Conservation (phyloP, 1,140 invertebrate species). For the Drosophila arawakana region DNA sequence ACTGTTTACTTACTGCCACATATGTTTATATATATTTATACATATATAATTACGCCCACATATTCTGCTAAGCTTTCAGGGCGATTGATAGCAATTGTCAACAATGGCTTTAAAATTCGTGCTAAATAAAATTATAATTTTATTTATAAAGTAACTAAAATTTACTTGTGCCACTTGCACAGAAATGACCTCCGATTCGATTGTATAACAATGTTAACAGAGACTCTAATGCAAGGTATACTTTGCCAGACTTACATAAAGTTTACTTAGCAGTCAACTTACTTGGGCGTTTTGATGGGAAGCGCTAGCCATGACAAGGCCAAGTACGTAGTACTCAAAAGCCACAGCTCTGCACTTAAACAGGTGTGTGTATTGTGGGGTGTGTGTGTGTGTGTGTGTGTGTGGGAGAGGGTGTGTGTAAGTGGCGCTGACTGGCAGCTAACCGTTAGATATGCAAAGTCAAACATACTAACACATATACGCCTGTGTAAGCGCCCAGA, state of each 20-base stretch:
- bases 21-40: too few species aligned
- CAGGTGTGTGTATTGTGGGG: too few species aligned
- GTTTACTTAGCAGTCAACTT: conserved; percentile 40
- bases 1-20: too few species aligned
- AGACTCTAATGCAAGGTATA: conserved; percentile 28
- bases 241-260: conserved; percentile 28
- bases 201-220: conserved; percentile 6
- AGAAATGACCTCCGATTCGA: conserved; percentile 23
- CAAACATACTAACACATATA: conserved; percentile 36
- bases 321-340: conserved; percentile 33
- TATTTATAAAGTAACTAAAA: background rate
- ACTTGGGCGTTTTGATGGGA: conserved; percentile 26
- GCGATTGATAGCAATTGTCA: background rate
- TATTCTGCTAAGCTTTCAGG: background rate
- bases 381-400: too few species aligned
- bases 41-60: background rate
- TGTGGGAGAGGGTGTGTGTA: background rate
- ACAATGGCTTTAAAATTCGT: background rate
- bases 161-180: background rate
- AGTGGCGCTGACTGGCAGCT: conserved; percentile 2
- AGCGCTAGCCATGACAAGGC: conserved; percentile 41
- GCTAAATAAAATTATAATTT: background rate
- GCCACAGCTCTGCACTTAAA: conserved; percentile 20
- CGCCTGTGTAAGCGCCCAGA: conserved; percentile 34
- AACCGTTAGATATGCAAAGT: conserved; percentile 69